These are phyloP conservation scores for Anoura caudifer DNA, from an alignment of 2,113 vertebrate species.

Conservation along the genomic window DNA sequence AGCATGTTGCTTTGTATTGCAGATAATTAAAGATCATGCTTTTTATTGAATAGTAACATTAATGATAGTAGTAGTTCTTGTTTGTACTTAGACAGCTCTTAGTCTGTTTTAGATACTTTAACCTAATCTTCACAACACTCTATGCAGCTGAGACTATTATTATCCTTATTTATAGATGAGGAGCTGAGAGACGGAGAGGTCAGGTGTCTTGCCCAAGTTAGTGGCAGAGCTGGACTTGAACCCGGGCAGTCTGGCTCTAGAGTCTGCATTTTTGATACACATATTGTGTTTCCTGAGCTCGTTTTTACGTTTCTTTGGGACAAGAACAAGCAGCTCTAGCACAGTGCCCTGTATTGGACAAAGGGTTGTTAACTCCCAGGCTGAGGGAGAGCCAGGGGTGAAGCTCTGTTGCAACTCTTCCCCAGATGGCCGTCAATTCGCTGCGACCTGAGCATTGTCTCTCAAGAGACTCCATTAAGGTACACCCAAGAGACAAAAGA, in stretches of 20 bases:
- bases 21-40: conserved; percentile 1
- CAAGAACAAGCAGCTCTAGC: neutral
- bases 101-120: neutral
- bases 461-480: neutral
- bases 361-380: neutral
- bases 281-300: neutral
- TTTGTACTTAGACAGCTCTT: neutral
- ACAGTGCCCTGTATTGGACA: neutral
- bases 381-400: neutral
- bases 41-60: neutral
- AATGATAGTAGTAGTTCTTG: neutral
- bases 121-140: neutral
- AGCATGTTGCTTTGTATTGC: neutral
- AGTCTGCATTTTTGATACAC: neutral
- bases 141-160: neutral
- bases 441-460: neutral
- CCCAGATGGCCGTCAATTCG: neutral
- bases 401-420: neutral
- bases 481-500: neutral
- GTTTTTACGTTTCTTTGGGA: neutral
- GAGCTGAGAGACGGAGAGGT: neutral
- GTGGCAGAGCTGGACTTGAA: neutral
- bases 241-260: neutral
- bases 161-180: neutral
- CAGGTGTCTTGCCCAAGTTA: neutral